Evolutionary conservation across 2,888 invertebrate genomes (phyloP).

Genomic region (Pammene aurita): DNA sequence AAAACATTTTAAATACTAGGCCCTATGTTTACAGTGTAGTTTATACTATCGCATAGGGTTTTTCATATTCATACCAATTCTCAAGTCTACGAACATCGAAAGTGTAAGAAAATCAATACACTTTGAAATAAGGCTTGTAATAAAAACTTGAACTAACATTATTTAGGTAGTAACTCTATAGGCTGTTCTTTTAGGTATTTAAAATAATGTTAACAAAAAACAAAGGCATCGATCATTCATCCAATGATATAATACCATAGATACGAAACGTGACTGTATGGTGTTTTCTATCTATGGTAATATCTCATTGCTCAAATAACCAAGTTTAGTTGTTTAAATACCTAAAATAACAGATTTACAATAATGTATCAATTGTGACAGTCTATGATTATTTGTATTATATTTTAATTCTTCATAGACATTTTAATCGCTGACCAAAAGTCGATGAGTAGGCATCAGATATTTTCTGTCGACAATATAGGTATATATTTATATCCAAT

Average conservation of each 20-base stretch:
- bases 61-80: not conserved
- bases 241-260: too few species aligned
- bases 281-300: too few species aligned
- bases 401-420: not conserved
- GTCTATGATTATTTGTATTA: not conserved
- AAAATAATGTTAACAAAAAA: not conserved
- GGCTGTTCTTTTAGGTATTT: not conserved
- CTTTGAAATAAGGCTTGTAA: not conserved
- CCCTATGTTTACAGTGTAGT: not conserved
- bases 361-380: not conserved
- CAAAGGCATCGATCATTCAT: too few species aligned
- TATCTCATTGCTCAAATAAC: too few species aligned
- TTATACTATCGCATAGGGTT: not conserved
- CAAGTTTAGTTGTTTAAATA: not conserved
- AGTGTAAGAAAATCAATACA: not conserved
- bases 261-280: too few species aligned
- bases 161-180: not conserved
- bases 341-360: not conserved
- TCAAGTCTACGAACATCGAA: not conserved
- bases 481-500: too few species aligned
- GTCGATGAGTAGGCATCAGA: too few species aligned
- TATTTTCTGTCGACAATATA: too few species aligned
- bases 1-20: not conserved
- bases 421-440: not conserved
- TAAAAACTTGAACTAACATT: not conserved